Conservation (phyloP, 2,888 invertebrate genomes). For the Aspidapion aeneum region DNA sequence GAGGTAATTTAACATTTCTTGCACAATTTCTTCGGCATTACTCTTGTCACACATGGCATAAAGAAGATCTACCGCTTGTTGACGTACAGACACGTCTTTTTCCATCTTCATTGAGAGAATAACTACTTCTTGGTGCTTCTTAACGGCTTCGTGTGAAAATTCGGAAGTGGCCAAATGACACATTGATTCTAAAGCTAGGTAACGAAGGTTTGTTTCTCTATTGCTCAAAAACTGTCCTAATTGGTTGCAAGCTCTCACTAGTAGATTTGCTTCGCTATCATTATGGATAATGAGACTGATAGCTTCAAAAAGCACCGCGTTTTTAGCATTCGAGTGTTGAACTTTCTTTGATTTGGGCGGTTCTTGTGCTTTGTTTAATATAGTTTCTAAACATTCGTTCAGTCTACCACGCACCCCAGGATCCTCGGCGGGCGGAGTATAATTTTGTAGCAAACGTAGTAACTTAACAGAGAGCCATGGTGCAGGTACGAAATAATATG, state of each 20-base stretch:
- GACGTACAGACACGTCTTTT: constrained; percentile 96
- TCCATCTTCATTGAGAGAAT: constrained; percentile 99
- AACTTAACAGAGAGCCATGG: constrained; percentile 99
- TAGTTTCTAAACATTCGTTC: constrained; percentile 97
- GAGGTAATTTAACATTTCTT: constrained; percentile 98
- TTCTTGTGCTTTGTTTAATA: constrained; percentile 98
- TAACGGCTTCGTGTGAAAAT: constrained; percentile 99
- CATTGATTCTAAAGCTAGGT: constrained; percentile 98
- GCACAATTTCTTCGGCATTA: constrained; percentile 98
- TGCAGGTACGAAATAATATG: constrained; percentile 99
- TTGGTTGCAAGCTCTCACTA: constrained; percentile 98
- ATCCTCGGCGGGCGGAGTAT: constrained; percentile 95
- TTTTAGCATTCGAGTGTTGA: constrained; percentile 99
- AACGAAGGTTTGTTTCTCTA: constrained; percentile 96
- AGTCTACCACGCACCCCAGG: constrained; percentile 94
- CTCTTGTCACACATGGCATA: constrained; percentile 99
- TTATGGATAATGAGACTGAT: constrained; percentile 99
- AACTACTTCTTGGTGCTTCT: constrained; percentile 99
- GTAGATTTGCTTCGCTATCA: constrained; percentile 92
- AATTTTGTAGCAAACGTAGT: constrained; percentile 93
- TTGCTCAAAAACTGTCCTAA: constrained; percentile 97
- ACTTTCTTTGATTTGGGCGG: constrained; percentile 99
- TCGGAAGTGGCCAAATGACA: constrained; percentile 98
- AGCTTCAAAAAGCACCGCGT: constrained; percentile 98
- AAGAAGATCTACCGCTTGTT: constrained; percentile 95